phyloP scores from a whole-genome alignment of 2,888 invertebrate species.

The Rhamnusium bicolor region DNA sequence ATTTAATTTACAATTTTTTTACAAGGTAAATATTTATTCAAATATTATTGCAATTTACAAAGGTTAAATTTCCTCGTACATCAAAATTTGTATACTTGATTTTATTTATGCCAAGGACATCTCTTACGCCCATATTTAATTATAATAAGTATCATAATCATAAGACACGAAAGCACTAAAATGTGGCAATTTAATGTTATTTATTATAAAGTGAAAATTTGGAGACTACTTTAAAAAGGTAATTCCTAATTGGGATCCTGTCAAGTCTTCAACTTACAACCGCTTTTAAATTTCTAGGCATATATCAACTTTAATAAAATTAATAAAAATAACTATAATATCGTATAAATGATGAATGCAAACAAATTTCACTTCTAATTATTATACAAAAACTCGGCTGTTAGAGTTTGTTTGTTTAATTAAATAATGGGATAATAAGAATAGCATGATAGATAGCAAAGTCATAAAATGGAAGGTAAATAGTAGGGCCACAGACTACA shows the following conservation, averaged over 20 bases:
- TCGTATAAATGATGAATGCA: too few species aligned
- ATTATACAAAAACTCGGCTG: too few species aligned
- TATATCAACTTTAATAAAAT: slow-evolving; percentile 5
- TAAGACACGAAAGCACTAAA: too few species aligned
- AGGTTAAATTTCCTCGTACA: background rate
- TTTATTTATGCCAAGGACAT: background rate
- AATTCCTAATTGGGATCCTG: slow-evolving; percentile 24
- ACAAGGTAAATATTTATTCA: background rate
- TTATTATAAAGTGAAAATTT: slow-evolving; percentile 8
- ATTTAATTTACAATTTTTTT: background rate
- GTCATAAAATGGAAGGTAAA: too few species aligned
- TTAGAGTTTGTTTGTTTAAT: too few species aligned
- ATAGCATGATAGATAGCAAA: too few species aligned
- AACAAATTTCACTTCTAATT: too few species aligned
- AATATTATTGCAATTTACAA: background rate
- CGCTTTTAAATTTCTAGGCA: slow-evolving; percentile 17
- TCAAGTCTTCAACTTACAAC: slow-evolving; percentile 2
- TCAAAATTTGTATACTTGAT: background rate
- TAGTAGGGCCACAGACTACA: too few species aligned
- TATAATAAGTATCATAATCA: background rate
- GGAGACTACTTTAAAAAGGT: slow-evolving; percentile 16
- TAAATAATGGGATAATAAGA: too few species aligned
- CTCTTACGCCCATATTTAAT: background rate
- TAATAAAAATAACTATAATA: background rate
- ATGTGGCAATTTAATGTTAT: background rate